A percentile compares a stretch with the other conserved stretches of the same genome.
phyloP scores from a whole-genome alignment of 1,140 invertebrate species.

The Sinella curviseta region DNA sequence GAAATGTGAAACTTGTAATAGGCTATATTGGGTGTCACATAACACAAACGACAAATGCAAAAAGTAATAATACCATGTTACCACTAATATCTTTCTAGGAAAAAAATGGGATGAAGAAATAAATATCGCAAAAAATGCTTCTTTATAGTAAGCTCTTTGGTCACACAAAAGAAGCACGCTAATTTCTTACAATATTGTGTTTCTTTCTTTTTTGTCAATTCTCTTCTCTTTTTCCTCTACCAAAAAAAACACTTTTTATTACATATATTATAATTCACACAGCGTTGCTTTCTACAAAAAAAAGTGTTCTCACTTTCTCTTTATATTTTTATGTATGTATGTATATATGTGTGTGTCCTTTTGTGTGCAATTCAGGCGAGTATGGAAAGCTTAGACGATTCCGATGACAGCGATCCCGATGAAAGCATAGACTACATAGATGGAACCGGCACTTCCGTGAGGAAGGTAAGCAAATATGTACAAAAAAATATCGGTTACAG shows the following conservation, averaged over 20 bases:
- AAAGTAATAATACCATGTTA: too few relatives aligned
- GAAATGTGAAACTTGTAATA: too few relatives aligned
- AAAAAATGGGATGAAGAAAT: too few relatives aligned
- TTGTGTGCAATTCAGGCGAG: conserved; percentile 24
- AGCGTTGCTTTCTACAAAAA: too few relatives aligned
- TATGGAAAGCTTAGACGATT: conserved; percentile 45
- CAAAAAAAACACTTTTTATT: too few relatives aligned
- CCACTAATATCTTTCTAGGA: too few relatives aligned
- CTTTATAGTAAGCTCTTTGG: too few relatives aligned
- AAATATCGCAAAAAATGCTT: too few relatives aligned
- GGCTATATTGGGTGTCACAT: too few relatives aligned
- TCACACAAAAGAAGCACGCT: background rate
- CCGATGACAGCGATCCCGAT: conserved; percentile 43
- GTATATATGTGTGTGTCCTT: background rate
- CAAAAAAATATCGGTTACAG: background rate
- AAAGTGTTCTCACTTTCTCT: background rate
- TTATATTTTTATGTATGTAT: background rate
- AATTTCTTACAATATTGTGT: background rate
- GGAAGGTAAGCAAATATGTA: conserved; percentile 44
- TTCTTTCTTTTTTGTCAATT: background rate
- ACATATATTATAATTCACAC: too few relatives aligned
- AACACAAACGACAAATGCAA: too few relatives aligned
- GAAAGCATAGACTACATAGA: conserved; percentile 47
- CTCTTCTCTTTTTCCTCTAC: background rate
- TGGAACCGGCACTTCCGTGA: conserved; percentile 50